A percentile compares a stretch with the other conserved stretches of the same genome.
Evolutionary conservation across 2,797 vertebrate species (phyloP).

Genomic region (Muraenolepis orangiensis): DNA sequence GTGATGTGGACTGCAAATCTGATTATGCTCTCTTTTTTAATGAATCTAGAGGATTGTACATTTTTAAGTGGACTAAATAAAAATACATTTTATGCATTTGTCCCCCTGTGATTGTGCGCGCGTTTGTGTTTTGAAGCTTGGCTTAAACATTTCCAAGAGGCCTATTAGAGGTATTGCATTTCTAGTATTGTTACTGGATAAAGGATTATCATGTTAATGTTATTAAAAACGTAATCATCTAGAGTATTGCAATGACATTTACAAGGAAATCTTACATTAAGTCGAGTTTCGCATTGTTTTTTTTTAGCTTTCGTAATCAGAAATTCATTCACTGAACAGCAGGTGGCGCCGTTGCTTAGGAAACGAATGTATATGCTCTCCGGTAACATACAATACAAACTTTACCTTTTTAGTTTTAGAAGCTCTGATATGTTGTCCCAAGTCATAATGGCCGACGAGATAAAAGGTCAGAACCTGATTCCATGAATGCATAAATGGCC

Average conservation of each 20-base stretch:
- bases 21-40: slow-evolving; percentile 78
- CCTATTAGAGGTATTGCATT: not conserved
- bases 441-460: not conserved
- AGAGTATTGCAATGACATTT: too few species aligned
- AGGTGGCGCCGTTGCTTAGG: slow-evolving; percentile 57
- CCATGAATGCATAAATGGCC: too few species aligned
- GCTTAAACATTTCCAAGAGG: not conserved
- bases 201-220: too few species aligned
- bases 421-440: not conserved
- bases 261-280: too few species aligned
- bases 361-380: not conserved
- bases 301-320: not conserved
- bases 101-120: not conserved
- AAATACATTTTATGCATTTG: slow-evolving; percentile 55
- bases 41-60: slow-evolving; percentile 74
- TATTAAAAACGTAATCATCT: too few species aligned
- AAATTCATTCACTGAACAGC: slow-evolving; percentile 24
- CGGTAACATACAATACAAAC: not conserved
- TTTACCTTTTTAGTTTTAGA: not conserved
- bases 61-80: slow-evolving; percentile 80
- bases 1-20: slow-evolving; percentile 61
- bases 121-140: not conserved
- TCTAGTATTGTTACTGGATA: too few species aligned
- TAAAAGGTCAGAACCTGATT: not conserved
- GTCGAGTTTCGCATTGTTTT: too few species aligned